Conservation (phyloP, 2,888 invertebrate genomes). For the Parnassius orleans region DNA sequence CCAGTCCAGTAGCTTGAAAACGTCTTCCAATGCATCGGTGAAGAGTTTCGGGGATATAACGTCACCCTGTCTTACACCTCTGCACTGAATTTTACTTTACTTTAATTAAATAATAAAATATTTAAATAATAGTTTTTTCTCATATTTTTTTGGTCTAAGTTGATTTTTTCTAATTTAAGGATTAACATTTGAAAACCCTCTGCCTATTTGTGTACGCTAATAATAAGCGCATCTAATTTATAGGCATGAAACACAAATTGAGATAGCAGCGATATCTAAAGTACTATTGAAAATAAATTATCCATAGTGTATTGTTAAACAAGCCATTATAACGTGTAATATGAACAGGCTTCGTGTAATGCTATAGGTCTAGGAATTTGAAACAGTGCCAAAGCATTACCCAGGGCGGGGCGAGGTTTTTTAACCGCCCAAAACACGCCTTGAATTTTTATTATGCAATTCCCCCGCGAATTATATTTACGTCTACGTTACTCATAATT, state of each 20-base stretch:
- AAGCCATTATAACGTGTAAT: slow-evolving; percentile 31
- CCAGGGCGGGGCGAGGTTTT: slow-evolving; percentile 36
- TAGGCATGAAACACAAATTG: slow-evolving; percentile 7
- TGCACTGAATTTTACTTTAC: no score
- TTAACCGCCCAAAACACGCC: slow-evolving; percentile 40
- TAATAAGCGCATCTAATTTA: slow-evolving; percentile 5
- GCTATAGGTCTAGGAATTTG: slow-evolving; percentile 35
- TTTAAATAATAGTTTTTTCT: no score
- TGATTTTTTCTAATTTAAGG: no score
- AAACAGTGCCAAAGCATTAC: slow-evolving; percentile 40
- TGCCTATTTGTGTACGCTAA: background rate
- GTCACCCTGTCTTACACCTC: no score
- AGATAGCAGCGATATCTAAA: slow-evolving; percentile 12
- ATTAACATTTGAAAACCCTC: no score
- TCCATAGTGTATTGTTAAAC: slow-evolving; percentile 15
- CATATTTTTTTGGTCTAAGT: no score
- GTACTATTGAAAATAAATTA: slow-evolving; percentile 22
- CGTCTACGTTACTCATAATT: slow-evolving; percentile 10
- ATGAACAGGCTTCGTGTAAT: slow-evolving; percentile 32
- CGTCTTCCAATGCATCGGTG: no score
- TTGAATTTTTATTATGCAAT: slow-evolving; percentile 34
- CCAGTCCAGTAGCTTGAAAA: no score
- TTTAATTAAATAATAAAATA: no score
- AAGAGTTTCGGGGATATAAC: no score
- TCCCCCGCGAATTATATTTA: slow-evolving; percentile 20